phyloP scores from a whole-genome alignment of 1,140 invertebrate genomes.

The Drosophila sproati region DNA sequence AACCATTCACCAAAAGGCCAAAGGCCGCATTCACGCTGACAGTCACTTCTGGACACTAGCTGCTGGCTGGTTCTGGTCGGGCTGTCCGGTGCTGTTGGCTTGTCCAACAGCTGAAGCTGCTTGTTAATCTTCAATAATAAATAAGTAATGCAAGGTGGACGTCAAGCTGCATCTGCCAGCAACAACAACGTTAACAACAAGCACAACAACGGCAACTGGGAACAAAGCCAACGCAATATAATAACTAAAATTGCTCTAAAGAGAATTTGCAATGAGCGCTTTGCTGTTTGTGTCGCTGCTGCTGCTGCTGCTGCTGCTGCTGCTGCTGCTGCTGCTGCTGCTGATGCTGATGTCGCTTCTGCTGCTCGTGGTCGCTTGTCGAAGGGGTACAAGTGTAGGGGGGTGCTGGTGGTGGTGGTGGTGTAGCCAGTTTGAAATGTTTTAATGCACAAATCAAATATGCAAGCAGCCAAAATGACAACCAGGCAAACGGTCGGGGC shows the following conservation, averaged over 20 bases:
- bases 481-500: slow-evolving; percentile 27
- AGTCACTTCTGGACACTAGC: slow-evolving; percentile 1
- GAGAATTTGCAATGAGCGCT: slow-evolving; percentile 75
- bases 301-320: slow-evolving; percentile 29
- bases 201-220: slow-evolving; percentile 26
- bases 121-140: slow-evolving; percentile 82
- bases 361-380: slow-evolving; percentile 7
- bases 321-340: slow-evolving; percentile 42
- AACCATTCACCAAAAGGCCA: slow-evolving; percentile 11
- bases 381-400: not conserved
- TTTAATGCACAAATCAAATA: slow-evolving; percentile 82
- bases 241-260: slow-evolving; percentile 81
- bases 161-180: slow-evolving; percentile 62
- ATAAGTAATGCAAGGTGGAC: slow-evolving; percentile 71
- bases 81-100: slow-evolving; percentile 31
- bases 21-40: slow-evolving; percentile 32
- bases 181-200: slow-evolving; percentile 29
- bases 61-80: slow-evolving; percentile 4
- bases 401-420: not conserved
- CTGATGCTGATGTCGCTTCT: slow-evolving; percentile 32
- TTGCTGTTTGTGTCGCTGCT: slow-evolving; percentile 44
- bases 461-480: slow-evolving; percentile 71
- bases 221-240: slow-evolving; percentile 81
- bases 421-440: slow-evolving; percentile 72
- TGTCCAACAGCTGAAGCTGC: slow-evolving; percentile 53